Base-by-base conservation (phyloP, 2,797 vertebrate genomes). In the Trematomus bernacchii region DNA sequence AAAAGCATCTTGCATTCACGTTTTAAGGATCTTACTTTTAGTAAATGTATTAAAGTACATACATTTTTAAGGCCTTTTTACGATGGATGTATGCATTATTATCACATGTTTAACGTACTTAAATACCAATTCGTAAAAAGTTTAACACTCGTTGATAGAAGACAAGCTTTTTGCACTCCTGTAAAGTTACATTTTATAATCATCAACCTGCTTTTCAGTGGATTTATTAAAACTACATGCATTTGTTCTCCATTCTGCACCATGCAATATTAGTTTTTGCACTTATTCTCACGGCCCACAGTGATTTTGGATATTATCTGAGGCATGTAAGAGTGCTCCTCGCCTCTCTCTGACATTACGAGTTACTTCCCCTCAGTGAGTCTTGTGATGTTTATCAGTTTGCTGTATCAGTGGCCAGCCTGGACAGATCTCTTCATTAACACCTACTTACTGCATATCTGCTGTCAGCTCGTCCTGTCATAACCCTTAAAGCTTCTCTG, bases 371-470 rank as follows among this genome's bases (percentile, higher is more conserved):
- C 63, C 78, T 71, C 61, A 73, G 57, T 83, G 78, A 76, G 68
- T 79, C 55, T 92, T 9, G 83, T 91, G 90, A 91, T 91, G 90
- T 93, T 94, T 92, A 93, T 93, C 90, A 89, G 85, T 91, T 90
- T 85, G 84, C 77, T 73, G 79, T 92, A 90, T 91, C 86, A 88
- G 83, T 89, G 90, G 91, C 91, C 87, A 72, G 93, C 88, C 89
- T 77, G 77, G 86, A 90, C 90, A 91, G 88, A 92, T 90, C 85
- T 87, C 93, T 94, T 94, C 83, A 94, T 94, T 90, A 92, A 74
- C 77, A 66, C 79, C 84, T 83, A 63, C 90, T 92, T 84, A 87
- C 80, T 80, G 82, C 87, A 83, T 76, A 87, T 87, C 86, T 74
- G 70, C 84, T 83, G 74, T 90, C 84, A 65, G 52, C 78, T 79